Evolutionary conservation across 2,888 invertebrate genomes (phyloP).

Genomic region (Stenurella melanura): DNA sequence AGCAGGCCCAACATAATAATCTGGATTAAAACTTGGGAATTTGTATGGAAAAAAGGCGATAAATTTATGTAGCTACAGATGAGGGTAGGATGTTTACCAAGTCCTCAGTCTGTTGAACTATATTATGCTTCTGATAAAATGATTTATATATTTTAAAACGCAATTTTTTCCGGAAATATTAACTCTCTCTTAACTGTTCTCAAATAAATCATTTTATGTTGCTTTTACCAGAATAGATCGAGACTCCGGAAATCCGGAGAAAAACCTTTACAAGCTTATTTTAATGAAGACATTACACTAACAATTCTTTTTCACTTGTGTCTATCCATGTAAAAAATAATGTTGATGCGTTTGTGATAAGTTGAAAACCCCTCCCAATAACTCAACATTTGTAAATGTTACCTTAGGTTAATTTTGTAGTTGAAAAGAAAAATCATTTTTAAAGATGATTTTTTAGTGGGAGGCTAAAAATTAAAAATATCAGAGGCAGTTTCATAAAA

Average conservation of each 20-base stretch:
- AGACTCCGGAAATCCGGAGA: not conserved
- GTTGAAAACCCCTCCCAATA: no score
- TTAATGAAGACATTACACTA: no score
- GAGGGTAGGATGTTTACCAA: conserved; percentile 24
- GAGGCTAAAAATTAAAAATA: no score
- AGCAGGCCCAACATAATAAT: conserved; percentile 14
- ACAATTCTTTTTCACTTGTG: no score
- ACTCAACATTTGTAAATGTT: no score
- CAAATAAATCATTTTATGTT: not conserved
- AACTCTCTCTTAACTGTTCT: not conserved
- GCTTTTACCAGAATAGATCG: not conserved
- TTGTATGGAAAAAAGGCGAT: conserved; percentile 23
- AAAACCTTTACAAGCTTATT: no score
- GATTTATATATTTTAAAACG: not conserved
- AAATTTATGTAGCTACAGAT: conserved; percentile 19
- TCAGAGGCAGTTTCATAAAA: no score
- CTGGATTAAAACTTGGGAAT: conserved; percentile 27
- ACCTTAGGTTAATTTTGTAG: no score
- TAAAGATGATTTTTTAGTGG: no score
- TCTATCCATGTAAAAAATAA: no score
- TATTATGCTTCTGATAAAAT: conserved; percentile 12
- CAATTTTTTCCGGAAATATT: not conserved
- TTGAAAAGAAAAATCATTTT: no score
- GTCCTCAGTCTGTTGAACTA: not conserved
- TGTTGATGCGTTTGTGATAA: no score